These are phyloP conservation scores for Labeo calbasu DNA, from an alignment of 2,797 vertebrate species.

Conservation along the genomic window DNA sequence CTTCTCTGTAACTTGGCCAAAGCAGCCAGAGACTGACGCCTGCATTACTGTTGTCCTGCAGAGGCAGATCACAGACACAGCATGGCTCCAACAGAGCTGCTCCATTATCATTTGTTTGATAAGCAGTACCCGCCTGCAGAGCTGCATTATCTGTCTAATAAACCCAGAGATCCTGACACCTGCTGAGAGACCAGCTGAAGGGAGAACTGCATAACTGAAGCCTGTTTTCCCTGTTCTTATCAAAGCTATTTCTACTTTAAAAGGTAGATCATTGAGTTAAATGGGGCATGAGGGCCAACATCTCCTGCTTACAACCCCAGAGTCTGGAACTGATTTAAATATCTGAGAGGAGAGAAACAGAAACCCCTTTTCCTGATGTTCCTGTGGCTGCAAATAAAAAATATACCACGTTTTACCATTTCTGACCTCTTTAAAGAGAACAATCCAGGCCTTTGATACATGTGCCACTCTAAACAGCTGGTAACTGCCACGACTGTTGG, in stretches of 20 bases:
- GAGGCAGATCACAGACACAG: slow-evolving; percentile 47
- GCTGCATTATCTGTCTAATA: slow-evolving; percentile 65
- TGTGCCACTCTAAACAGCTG: slow-evolving; percentile 56
- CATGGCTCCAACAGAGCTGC: slow-evolving; percentile 52
- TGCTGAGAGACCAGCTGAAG: slow-evolving; percentile 56
- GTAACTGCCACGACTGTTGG: slow-evolving; percentile 36
- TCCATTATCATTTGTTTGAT: slow-evolving; percentile 57
- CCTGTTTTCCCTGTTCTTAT: slow-evolving; percentile 30
- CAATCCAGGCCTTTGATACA: slow-evolving; percentile 52
- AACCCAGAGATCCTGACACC: slow-evolving; percentile 62
- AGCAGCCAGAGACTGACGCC: slow-evolving; percentile 25
- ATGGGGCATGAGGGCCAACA: slow-evolving; percentile 20
- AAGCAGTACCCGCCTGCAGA: slow-evolving; percentile 47
- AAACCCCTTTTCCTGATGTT: slow-evolving; percentile 15
- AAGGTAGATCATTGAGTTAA: slow-evolving; percentile 32
- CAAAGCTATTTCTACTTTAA: slow-evolving; percentile 41
- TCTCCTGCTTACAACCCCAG: slow-evolving; percentile 30
- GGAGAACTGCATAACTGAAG: slow-evolving; percentile 39
- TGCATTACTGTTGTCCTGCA: slow-evolving; percentile 39
- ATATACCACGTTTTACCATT: slow-evolving; percentile 46
- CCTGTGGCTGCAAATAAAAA: slow-evolving; percentile 14
- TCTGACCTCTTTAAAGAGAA: slow-evolving; percentile 46
- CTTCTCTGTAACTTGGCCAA: slow-evolving; percentile 28
- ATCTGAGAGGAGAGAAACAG: slow-evolving; percentile 15
- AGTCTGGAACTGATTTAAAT: slow-evolving; percentile 52